Percentiles rank a stretch among this genome's conserved stretches.
Conservation (phyloP, 2,888 invertebrate genomes). For the Chloroclystis v-ata region DNA sequence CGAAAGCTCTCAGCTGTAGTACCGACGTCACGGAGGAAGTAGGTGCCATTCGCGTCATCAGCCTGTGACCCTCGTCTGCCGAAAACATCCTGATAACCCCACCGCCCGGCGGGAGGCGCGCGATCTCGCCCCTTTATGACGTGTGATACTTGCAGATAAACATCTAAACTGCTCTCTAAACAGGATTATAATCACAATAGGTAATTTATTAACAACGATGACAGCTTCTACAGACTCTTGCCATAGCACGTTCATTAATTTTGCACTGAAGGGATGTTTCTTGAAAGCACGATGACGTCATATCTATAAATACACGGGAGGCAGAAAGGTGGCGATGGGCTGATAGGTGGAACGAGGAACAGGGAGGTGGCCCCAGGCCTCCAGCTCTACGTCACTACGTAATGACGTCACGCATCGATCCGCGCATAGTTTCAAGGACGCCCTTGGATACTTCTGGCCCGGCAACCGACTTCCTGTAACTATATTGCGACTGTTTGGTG, state of each 20-base stretch:
- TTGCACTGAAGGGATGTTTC: constrained; percentile 15
- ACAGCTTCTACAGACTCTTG: constrained; percentile 5
- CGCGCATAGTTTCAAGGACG: constrained; percentile 68
- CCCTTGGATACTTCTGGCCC: constrained; percentile 53
- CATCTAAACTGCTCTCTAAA: constrained; percentile 1
- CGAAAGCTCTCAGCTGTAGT: constrained; percentile 37
- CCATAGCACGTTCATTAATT: constrained; percentile 17
- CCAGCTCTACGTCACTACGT: constrained; percentile 55
- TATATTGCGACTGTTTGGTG: constrained; percentile 34
- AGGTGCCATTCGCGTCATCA: constrained; percentile 51
- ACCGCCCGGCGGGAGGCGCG: constrained; percentile 27
- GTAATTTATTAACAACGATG: constrained; percentile 6
- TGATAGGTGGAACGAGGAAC: constrained; percentile 44
- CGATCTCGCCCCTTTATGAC: constrained; percentile 18
- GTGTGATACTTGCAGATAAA: constrained; percentile 16
- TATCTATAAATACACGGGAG: constrained; percentile 69
- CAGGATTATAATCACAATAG: constrained; percentile 7
- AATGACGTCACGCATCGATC: constrained; percentile 72
- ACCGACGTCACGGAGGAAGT: constrained; percentile 55
- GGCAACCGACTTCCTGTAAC: constrained; percentile 53
- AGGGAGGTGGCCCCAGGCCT: constrained; percentile 49
- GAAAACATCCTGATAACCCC: constrained; percentile 31
- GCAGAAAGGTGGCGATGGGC: constrained; percentile 33
- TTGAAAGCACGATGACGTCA: constrained; percentile 62
- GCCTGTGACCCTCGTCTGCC: constrained; percentile 34